Base-by-base conservation (phyloP, 2,888 invertebrate genomes). In the Apodemia duryi region DNA sequence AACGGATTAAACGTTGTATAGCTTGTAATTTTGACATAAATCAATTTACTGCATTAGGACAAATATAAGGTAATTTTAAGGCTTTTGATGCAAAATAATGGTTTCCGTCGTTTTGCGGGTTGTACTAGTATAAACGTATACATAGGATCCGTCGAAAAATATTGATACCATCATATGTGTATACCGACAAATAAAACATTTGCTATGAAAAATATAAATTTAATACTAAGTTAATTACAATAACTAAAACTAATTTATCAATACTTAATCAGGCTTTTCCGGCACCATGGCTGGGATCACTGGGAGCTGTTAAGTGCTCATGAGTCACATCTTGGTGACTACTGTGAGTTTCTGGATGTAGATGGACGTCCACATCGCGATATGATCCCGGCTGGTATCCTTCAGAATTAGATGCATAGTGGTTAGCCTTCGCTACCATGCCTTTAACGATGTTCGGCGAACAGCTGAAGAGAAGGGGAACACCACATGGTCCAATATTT, bases 381-480 rank as follows among this genome's bases (percentile, higher is more conserved):
- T 87, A 87, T 2, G 74, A 69, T 57, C 75, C 66, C 2, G 32
- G 60, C 3, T 60, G 60, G 13, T 60, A 60, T 60, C 35, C 60
- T 60, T 51, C 51, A 7, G 35, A 13, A 3, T 66, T 70, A 0
- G 70, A 73, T 3, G 51, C n/a, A 6, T 76, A 77, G 6, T 74
- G 66, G 41, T 76, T 77, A 0, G 75, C 46, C 43, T 78, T 80
- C 32, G 82, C 76, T 41, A 89, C 72, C 7, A 76, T 79, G 0
- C 89, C 90, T 1, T 81, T 74, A 1, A 83, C 80, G 66, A 91
- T 80, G 0, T 84, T 79, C 0, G 91, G 91, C 1, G 88, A 78
- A 65, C 91, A 91, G 71, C 86, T 89, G 68, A 91, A 80, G 57
- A 91, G 75, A 9, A 91, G 74, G 0, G 91, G 91, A 3, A 88